phyloP scores from a whole-genome alignment of 2,888 invertebrate genomes.

The Caenorhabditis sp. region DNA sequence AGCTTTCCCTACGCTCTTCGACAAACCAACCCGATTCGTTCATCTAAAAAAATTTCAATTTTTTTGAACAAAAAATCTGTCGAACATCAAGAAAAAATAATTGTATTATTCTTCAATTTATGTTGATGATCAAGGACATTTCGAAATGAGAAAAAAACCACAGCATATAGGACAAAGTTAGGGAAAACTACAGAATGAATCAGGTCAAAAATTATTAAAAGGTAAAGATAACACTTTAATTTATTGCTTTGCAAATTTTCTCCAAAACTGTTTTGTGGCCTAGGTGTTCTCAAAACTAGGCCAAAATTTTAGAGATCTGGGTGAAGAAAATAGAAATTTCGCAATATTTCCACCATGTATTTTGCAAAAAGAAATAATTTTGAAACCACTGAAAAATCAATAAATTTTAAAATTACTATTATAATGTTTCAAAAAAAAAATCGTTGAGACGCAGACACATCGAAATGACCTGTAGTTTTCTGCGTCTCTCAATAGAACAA shows the following conservation, averaged over 20 bases:
- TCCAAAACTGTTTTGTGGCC: too few species aligned
- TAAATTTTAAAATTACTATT: background rate
- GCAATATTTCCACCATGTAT: too few species aligned
- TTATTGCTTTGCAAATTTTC: too few species aligned
- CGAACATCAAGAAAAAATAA: constrained; percentile 6
- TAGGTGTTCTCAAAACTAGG: too few species aligned
- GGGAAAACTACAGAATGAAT: background rate
- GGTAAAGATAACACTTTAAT: too few species aligned
- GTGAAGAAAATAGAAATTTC: too few species aligned
- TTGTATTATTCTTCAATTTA: constrained; percentile 13
- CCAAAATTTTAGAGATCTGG: too few species aligned
- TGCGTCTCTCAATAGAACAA: background rate
- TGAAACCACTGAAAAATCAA: background rate
- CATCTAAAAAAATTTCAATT: background rate
- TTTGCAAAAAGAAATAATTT: background rate
- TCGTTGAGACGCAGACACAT: background rate
- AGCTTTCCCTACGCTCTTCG: constrained; percentile 11
- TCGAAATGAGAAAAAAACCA: constrained; percentile 7
- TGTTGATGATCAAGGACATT: constrained; percentile 2
- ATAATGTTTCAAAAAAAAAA: background rate
- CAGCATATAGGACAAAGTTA: background rate
- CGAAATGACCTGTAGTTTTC: background rate
- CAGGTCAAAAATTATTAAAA: background rate
- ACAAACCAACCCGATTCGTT: constrained; percentile 22
- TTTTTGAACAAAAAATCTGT: background rate